Base-by-base conservation (phyloP, 2,113 vertebrate genomes). In the Plectropomus leopardus region DNA sequence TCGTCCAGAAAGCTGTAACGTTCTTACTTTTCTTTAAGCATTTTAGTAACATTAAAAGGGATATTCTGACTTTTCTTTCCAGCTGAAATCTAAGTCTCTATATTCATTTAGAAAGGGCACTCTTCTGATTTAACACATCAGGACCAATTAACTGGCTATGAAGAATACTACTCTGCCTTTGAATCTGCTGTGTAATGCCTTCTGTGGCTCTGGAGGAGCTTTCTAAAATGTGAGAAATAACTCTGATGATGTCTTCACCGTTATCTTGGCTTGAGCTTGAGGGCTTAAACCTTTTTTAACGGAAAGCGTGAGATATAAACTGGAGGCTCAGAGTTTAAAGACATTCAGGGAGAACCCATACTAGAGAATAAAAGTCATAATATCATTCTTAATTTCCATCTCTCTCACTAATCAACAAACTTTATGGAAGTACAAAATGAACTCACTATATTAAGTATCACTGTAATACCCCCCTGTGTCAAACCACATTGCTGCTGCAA, bases 391-490 rank as follows among this genome's bases (percentile, higher is more conserved):
- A 7, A 34, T 63, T 63, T 61, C 19, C 44, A n/a, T 32, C 64
- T 23, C 15, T 51, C 10, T n/a, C 11, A 40, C 13, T 8, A 47
- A 16, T 13, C 59, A 14, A 45, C 15, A 30, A 48, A 60, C 50
- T 69, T 76, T 16, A 72, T 48, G 21, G 28, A 67, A 42, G 26
- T 36, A 45, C 2, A 36, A 63, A 42, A 81, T 64, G 21, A 88
- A 66, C 57, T 72, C 19, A 14, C n/a, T 55, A 30, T 3, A 80
- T 21, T 10, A n/a, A 30, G 48, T 16, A n/a, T n/a, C n/a, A n/a
- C 55, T 40, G 60, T 50, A 66, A 54, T 57, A 23, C 32, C 7
- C 7, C 45, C 8, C 40, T 7, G 17, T 40, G 4, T 81, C 55
- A 45, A 61, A 50, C 50, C 21, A 13, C n/a, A 61, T 19, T n/a